Base-by-base conservation (phyloP, 2,888 invertebrate genomes). In the Ophion costatus region DNA sequence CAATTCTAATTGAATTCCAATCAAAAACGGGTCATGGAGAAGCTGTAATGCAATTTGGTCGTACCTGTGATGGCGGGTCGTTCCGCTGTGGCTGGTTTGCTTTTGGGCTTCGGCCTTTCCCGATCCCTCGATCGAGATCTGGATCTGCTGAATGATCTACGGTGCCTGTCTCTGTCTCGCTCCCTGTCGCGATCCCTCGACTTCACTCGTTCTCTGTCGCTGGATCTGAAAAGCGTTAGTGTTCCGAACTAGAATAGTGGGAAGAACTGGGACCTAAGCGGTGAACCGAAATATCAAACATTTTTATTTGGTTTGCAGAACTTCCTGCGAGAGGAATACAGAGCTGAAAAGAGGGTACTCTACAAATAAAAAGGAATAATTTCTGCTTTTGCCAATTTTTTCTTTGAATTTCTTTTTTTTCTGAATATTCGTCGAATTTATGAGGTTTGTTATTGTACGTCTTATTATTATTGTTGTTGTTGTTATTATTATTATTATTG, bases 91-190 rank as follows among this genome's bases (percentile, higher is more conserved):
- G 89, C 85, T 24, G 91, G 91, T 83, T 93, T 93, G 2, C 91
- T 90, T 84, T 94, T 93, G 0, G 94, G 92, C 86, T 92, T 91
- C 22, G 94, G 94, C 83, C 94, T 94, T 88, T 92, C 94, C 82
- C 91, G 93, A 92, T 94, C 92, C 90, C 94, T 89, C 90, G 94
- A 92, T 91, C 94, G 90, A 86, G 94, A 90, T 92, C 94, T 91
- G 88, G 94, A 91, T 90, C 94, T 90, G 88, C 93, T 91, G 91
- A 94, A 94, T 87, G 94, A 92, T 92, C 94, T 91, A 88, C 95
- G 93, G 51, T 95, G 94, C 81, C 94, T 92, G 9, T 95, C 94
- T 77, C 94, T 90, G 33, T 89, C 95, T 89, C 73, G 94, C 92
- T 94, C 94, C 57, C 93, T 91, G 56, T 94, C 94, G 83, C 94